Evolutionary conservation across 2,888 invertebrate species (phyloP).

Genomic region (Nomada fucata): DNA sequence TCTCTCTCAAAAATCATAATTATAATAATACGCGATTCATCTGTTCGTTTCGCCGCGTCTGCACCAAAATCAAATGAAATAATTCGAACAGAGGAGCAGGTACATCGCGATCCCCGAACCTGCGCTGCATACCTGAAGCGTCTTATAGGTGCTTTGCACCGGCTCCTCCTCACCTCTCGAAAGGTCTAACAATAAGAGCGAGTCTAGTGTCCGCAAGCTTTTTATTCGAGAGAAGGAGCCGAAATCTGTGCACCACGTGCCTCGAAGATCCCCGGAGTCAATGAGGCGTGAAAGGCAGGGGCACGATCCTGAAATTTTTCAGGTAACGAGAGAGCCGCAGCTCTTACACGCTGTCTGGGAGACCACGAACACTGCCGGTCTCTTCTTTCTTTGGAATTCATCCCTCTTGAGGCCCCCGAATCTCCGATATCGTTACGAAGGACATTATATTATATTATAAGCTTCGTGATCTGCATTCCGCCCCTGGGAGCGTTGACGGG

Average conservation of each 20-base stretch:
- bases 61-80: not conserved
- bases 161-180: slow-evolving; percentile 16
- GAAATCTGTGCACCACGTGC: slow-evolving; percentile 59
- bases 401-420: slow-evolving; percentile 17
- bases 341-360: slow-evolving; percentile 8
- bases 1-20: not conserved
- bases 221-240: slow-evolving; percentile 48
- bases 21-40: not conserved
- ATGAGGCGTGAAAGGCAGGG: slow-evolving; percentile 50
- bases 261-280: slow-evolving; percentile 43
- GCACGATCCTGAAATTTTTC: slow-evolving; percentile 61
- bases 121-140: slow-evolving; percentile 25
- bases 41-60: too few species aligned
- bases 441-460: slow-evolving; percentile 15
- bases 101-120: slow-evolving; percentile 8
- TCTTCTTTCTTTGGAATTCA: slow-evolving; percentile 40
- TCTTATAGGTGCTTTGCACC: slow-evolving; percentile 41
- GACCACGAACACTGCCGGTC: slow-evolving; percentile 26
- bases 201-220: slow-evolving; percentile 34
- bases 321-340: slow-evolving; percentile 49
- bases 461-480: slow-evolving; percentile 19
- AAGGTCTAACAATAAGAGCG: slow-evolving; percentile 16
- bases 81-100: slow-evolving; percentile 22
- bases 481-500: not conserved
- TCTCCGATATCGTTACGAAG: slow-evolving; percentile 41